Evolutionary conservation across 2,113 vertebrate genomes (phyloP), one percentile per base, ranked within the genome.

Genomic region (Ceyx margarethae): DNA sequence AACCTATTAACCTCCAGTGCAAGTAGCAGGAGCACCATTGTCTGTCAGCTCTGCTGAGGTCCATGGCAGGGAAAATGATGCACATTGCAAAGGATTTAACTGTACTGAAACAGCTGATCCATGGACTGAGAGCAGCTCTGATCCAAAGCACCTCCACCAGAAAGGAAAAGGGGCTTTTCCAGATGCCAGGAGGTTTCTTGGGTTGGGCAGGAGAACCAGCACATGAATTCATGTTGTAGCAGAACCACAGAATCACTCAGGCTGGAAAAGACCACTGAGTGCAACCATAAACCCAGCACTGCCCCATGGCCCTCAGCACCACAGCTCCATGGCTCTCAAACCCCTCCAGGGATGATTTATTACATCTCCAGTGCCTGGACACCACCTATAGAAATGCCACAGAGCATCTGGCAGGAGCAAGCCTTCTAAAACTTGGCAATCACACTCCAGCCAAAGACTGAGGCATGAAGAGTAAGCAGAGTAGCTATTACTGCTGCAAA

Each of bases 61-160:
- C 51, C 1, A 0, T 6, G 26, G 31, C 19, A 6, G 26, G 33
- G 66, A 74, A 64, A 90, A 75, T 11, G 14, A 13, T 1, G 10
- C 20, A 23, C 5, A 6, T 0, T 57, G 61, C 42, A 35, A 81
- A 68, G 31, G 26, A 8, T 25, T 68, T 48, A 54, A 45, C 23
- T 58, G 15, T 6, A 29, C 53, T 23, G 14, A 5, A 31, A 57
- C 11, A 37, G 68, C 22, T 2, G 1, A 54, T 13, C 42, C 15
- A 18, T 1, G 0, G 9, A 18, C 28, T 46, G 46, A 37, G 22
- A 56, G 18, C 25, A 48, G 6, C 25, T 64, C 17, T 54, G 33
- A 77, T 10, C 28, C 40, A 54, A n/a, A 67, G 48, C 17, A 50
- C 35, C n/a, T 46, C 19, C 26, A 20, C 0, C 3, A 25, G 56